A percentile compares a stretch with the other conserved stretches of the same genome.
phyloP scores from a whole-genome alignment of 2,113 vertebrate genomes.

The Dicentrarchus labrax region DNA sequence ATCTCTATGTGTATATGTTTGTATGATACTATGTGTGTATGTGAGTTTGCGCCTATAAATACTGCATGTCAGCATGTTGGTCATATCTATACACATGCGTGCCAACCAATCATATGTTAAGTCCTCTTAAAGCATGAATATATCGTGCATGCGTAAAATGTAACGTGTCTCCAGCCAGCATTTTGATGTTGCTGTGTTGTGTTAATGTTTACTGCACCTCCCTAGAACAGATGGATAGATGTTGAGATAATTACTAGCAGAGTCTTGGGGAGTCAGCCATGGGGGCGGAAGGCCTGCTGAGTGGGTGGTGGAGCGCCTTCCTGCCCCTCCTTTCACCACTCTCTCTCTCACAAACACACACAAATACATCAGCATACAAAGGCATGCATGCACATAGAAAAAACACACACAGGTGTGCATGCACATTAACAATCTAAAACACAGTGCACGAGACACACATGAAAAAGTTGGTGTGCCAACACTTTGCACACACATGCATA shows the following conservation, averaged over 20 bases:
- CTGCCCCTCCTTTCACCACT: slow-evolving; percentile 60
- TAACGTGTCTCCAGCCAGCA: slow-evolving; percentile 62
- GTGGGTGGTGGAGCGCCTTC: slow-evolving; percentile 74
- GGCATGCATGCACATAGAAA: slow-evolving; percentile 13
- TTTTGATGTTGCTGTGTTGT: slow-evolving; percentile 75
- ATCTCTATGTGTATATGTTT: slow-evolving; percentile 2
- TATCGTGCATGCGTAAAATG: slow-evolving; percentile 53
- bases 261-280: slow-evolving; percentile 82
- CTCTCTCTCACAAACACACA: slow-evolving; percentile 34
- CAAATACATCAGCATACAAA: slow-evolving; percentile 50
- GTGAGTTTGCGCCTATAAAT: slow-evolving; percentile 22
- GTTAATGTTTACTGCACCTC: slow-evolving; percentile 78
- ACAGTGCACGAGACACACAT: neutral
- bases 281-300: slow-evolving; percentile 80
- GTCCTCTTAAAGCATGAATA: slow-evolving; percentile 43
- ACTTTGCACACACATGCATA: slow-evolving; percentile 44
- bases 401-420: neutral
- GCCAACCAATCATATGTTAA: slow-evolving; percentile 25
- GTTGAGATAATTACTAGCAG: slow-evolving; percentile 81
- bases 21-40: slow-evolving; percentile 7
- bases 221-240: slow-evolving; percentile 82
- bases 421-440: slow-evolving; percentile 12
- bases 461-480: slow-evolving; percentile 38
- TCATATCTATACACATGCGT: slow-evolving; percentile 15
- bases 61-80: slow-evolving; percentile 13